A percentile compares a stretch with the other conserved stretches of the same genome.
phyloP scores from a whole-genome alignment of 2,888 invertebrate species.

The Megaustenia siamemsis region DNA sequence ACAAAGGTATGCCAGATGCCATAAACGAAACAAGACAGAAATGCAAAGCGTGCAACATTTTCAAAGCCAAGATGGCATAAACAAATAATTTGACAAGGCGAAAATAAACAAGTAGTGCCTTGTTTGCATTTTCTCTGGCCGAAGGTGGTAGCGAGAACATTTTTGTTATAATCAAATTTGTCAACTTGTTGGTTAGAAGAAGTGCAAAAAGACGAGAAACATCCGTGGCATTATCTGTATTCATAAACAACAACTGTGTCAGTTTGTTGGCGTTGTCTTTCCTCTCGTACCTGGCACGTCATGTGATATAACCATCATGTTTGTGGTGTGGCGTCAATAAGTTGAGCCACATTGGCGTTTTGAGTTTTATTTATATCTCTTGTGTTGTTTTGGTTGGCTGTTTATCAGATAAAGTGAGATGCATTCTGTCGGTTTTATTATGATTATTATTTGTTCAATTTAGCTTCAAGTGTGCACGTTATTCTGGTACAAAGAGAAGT shows the following conservation, averaged over 20 bases:
- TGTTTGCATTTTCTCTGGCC: not conserved
- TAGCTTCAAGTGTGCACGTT: no score
- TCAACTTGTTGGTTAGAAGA: constrained; percentile 14
- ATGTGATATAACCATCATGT: not conserved
- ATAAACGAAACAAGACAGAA: not conserved
- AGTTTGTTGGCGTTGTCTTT: no score
- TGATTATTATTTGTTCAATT: no score
- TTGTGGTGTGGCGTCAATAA: not conserved
- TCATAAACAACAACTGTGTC: constrained; percentile 6
- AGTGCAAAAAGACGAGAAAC: not conserved
- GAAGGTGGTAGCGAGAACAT: not conserved
- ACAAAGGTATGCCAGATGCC: not conserved
- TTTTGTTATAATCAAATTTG: constrained; percentile 15
- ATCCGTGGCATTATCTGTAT: not conserved
- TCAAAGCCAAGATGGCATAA: no score
- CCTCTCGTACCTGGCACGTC: not conserved
- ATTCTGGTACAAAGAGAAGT: no score
- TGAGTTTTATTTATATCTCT: not conserved
- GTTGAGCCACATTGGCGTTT: not conserved
- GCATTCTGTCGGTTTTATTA: no score
- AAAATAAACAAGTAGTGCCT: not conserved
- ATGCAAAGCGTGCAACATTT: not conserved
- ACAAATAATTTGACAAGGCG: not conserved
- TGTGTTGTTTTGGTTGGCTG: not conserved
- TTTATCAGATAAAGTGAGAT: not conserved